A percentile compares a stretch with the other conserved stretches of the same genome.
Evolutionary conservation across 2,113 vertebrate genomes (phyloP).

Genomic region (Nansenia antarctica): DNA sequence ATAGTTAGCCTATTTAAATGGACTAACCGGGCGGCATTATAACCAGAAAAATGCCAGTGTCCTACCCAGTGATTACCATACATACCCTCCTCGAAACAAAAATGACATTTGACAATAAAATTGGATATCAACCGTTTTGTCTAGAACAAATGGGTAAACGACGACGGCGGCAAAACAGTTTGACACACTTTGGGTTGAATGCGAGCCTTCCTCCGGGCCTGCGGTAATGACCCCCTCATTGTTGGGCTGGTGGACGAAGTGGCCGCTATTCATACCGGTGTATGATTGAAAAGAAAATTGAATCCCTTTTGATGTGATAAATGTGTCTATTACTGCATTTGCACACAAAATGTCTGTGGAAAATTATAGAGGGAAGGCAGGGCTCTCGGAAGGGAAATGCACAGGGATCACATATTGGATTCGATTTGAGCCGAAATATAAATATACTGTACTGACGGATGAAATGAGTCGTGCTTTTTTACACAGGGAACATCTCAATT

Average conservation of each 20-base stretch:
- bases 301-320: constrained; percentile 98
- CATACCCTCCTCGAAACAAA: constrained; percentile 82
- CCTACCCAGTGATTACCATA: constrained; percentile 78
- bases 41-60: constrained; percentile 61
- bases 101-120: constrained; percentile 85
- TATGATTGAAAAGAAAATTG: constrained; percentile 99
- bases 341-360: constrained; percentile 97
- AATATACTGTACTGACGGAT: constrained; percentile 69
- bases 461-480: constrained; percentile 68
- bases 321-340: constrained; percentile 97
- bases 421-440: constrained; percentile 90
- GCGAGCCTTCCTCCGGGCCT: constrained; percentile 85
- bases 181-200: constrained; percentile 86
- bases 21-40: constrained; percentile 79
- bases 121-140: constrained; percentile 85
- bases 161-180: constrained; percentile 87
- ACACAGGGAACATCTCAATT: constrained; percentile 68
- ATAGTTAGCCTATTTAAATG: constrained; percentile 81
- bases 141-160: constrained; percentile 85
- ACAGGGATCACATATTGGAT: constrained; percentile 93
- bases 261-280: constrained; percentile 88
- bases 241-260: constrained; percentile 93
- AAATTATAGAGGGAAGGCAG: constrained; percentile 94
- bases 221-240: constrained; percentile 93
- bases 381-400: constrained; percentile 82